Evolutionary conservation across 2,113 vertebrate species (phyloP).

Genomic region (Ia io): DNA sequence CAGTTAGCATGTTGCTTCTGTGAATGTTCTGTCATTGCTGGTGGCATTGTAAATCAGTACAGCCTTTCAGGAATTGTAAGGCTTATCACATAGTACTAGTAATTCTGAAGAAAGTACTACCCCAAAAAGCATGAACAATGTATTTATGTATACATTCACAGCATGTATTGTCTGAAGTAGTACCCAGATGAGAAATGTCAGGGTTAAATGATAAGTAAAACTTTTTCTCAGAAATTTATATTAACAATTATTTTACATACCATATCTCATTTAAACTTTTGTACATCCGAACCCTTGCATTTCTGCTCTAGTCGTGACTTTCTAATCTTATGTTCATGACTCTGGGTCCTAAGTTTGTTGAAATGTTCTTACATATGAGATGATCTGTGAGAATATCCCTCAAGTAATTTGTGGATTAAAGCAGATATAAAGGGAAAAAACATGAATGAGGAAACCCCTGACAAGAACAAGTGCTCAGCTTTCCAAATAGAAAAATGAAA

Average conservation of each 20-base stretch:
- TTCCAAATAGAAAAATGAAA: background rate
- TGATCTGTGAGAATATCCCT: background rate
- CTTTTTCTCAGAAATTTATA: background rate
- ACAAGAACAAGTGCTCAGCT: background rate
- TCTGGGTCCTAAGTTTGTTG: background rate
- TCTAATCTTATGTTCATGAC: background rate
- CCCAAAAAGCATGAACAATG: background rate
- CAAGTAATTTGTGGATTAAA: background rate
- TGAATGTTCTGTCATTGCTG: background rate
- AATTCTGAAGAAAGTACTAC: conserved; percentile 5
- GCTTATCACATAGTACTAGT: background rate
- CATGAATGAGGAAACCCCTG: background rate
- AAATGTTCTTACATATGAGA: background rate
- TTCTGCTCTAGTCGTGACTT: background rate
- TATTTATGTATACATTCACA: background rate
- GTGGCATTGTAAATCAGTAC: background rate
- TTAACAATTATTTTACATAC: conserved; percentile 4
- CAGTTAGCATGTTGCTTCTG: background rate
- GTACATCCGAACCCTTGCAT: background rate
- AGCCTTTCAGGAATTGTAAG: background rate
- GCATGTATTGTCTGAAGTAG: background rate
- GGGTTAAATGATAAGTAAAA: background rate
- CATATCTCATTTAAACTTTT: background rate
- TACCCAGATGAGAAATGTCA: background rate
- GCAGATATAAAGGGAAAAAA: background rate